Base-by-base conservation (phyloP, 2,888 invertebrate genomes). In the Brachycybe producta region DNA sequence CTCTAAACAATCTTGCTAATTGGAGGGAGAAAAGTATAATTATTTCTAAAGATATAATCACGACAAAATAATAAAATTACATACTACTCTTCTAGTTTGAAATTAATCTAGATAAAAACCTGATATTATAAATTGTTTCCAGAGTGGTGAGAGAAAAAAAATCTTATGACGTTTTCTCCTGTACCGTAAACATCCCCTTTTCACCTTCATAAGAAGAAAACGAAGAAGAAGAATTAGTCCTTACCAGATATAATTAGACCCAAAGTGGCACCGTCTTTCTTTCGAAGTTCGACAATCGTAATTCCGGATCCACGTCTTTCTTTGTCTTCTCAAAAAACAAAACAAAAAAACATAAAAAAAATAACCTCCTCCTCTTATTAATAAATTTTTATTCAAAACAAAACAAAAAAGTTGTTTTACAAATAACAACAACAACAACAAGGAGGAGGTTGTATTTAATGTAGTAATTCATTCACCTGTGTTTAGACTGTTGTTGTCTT, bases 181-280 rank as follows among this genome's bases (percentile, higher is more conserved):
- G n/a, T n/a, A n/a, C n/a, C n/a, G n/a, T n/a, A n/a, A n/a, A n/a
- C n/a, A n/a, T n/a, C n/a, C n/a, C n/a, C n/a, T n/a, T n/a, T n/a
- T n/a, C n/a, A n/a, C n/a, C n/a, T n/a, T n/a, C n/a, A n/a, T n/a
- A n/a, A n/a, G n/a, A n/a, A n/a, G n/a, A n/a, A n/a, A n/a, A n/a
- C n/a, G n/a, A n/a, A n/a, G n/a, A n/a, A n/a, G n/a, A n/a, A 13
- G 32, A 32, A 32, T 11, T 38, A 26, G 26, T 15, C 13, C 23
- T 28, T 55, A 57, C 57, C 57, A 28, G 56, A 52, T 35, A 57
- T 54, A 19, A 56, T 55, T 2, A 57, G 43, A 30, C 57, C 57
- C 11, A 57, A 39, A 28, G 57, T 57, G 15, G 49, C 47, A 17
- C 56, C 51, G 44, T 57, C 56, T 17, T 55, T 55, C 43, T 57